These are phyloP conservation scores for Fukomys damarensis DNA, from an alignment of 2,113 vertebrate genomes.

Conservation along the genomic window DNA sequence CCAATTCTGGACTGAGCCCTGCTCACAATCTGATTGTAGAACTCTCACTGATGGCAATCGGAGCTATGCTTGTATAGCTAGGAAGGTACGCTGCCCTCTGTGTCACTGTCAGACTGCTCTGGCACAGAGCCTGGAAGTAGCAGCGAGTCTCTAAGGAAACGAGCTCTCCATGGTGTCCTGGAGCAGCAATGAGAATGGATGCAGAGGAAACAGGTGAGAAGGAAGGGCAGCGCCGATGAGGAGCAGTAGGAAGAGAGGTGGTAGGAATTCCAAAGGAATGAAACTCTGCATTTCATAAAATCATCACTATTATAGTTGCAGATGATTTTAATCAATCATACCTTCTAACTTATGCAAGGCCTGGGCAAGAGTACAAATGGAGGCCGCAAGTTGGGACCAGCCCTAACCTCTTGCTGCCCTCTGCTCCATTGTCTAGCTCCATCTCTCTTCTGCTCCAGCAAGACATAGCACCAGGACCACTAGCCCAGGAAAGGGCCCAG, in stretches of 20 bases:
- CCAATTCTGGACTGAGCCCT: constrained; percentile 24
- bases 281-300: not conserved
- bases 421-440: not conserved
- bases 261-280: not conserved
- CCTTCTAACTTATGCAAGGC: not conserved
- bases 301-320: not conserved
- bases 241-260: not conserved
- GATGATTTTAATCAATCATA: constrained; percentile 52
- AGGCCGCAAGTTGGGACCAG: not conserved
- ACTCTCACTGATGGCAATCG: not conserved
- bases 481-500: not conserved
- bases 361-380: not conserved
- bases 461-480: not conserved
- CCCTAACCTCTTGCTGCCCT: not conserved
- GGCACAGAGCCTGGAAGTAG: constrained; percentile 43
- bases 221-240: not conserved
- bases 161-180: constrained; percentile 34
- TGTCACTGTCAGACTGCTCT: constrained; percentile 52
- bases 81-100: constrained; percentile 53
- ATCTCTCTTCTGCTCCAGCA: not conserved
- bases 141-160: constrained; percentile 70
- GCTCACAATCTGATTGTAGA: not conserved
- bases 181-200: constrained; percentile 16
- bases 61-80: not conserved
- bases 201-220: constrained; percentile 20